Conservation (phyloP, 2,888 invertebrate genomes). For the Cephus pygmeus region DNA sequence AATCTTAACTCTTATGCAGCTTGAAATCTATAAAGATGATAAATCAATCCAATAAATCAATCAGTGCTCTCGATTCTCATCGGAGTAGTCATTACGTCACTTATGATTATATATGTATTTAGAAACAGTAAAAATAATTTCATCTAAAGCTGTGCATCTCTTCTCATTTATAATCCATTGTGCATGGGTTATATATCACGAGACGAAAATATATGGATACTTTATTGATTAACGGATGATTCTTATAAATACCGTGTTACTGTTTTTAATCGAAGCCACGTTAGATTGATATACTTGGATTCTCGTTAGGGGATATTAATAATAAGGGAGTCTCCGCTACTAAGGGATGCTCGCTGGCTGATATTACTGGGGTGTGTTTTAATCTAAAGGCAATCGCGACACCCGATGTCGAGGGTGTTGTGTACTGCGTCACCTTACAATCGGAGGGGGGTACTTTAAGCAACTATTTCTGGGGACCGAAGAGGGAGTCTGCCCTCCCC, state of each 20-base stretch:
- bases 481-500: conserved; percentile 7
- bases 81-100: neutral
- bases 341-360: neutral
- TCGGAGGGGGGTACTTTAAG: conserved; percentile 22
- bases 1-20: conserved; percentile 28
- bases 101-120: neutral
- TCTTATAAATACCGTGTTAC: neutral
- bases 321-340: neutral
- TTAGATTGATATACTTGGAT: neutral
- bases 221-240: neutral
- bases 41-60: conserved; percentile 21
- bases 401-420: conserved; percentile 20
- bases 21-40: conserved; percentile 19
- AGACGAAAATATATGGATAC: neutral
- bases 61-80: conserved; percentile 4
- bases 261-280: neutral
- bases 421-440: conserved; percentile 3
- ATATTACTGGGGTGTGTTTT: conserved; percentile 34
- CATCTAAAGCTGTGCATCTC: neutral
- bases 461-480: conserved; percentile 24
- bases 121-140: neutral
- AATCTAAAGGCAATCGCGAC: conserved; percentile 21
- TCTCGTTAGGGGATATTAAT: neutral
- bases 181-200: too few relatives aligned
- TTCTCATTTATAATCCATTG: neutral